A percentile compares a stretch with the other conserved stretches of the same genome.
phyloP scores from a whole-genome alignment of 2,888 invertebrate species.

The Drosophila villosipedis region DNA sequence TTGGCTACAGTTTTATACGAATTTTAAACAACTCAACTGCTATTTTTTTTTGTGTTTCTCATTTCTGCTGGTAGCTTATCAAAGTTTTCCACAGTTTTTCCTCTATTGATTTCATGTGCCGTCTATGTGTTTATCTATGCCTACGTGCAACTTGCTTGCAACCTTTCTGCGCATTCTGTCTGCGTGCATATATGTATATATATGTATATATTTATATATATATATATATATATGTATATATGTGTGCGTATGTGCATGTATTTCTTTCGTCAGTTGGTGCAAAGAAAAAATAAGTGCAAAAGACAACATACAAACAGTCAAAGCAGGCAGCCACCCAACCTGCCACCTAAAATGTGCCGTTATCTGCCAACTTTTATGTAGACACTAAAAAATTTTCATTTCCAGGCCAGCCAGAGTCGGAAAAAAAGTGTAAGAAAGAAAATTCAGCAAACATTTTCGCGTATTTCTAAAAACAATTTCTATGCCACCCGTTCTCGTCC shows the following conservation, averaged over 20 bases:
- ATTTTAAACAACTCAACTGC: constrained; percentile 21
- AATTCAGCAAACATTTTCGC: constrained; percentile 76
- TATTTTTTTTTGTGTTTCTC: background rate
- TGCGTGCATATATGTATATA: constrained; percentile 16
- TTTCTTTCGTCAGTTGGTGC: constrained; percentile 51
- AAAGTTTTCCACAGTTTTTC: constrained; percentile 32
- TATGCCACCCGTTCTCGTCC: constrained; percentile 38
- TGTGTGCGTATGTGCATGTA: constrained; percentile 11
- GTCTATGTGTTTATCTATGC: constrained; percentile 69
- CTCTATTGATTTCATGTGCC: constrained; percentile 38
- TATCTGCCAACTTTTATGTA: constrained; percentile 76
- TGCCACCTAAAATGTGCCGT: constrained; percentile 33
- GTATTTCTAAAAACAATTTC: constrained; percentile 83
- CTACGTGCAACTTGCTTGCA: constrained; percentile 51
- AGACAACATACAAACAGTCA: constrained; percentile 69
- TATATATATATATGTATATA: background rate
- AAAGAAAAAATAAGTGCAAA: constrained; percentile 49
- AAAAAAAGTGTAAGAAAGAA: constrained; percentile 25
- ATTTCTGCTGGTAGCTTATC: constrained; percentile 32
- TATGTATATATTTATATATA: background rate
- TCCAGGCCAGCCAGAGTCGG: constrained; percentile 56
- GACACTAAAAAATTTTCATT: constrained; percentile 79
- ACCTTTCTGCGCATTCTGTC: constrained; percentile 31
- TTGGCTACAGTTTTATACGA: background rate
- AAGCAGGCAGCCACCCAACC: constrained; percentile 49